phyloP scores from a whole-genome alignment of 1,140 invertebrate species.

The Spodoptera litura region DNA sequence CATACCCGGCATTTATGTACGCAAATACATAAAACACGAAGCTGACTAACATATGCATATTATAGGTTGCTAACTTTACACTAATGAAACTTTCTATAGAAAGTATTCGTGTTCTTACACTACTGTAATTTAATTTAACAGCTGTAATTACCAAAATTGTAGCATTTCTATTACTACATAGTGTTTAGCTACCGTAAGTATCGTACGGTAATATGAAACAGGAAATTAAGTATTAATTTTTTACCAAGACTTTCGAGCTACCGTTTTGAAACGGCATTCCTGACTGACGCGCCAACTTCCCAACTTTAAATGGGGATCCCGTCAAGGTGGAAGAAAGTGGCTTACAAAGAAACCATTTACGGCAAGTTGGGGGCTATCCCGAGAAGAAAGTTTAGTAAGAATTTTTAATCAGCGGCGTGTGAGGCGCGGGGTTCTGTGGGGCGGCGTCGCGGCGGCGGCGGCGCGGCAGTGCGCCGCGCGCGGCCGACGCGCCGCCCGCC shows the following conservation, averaged over 20 bases:
- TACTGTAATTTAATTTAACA: constrained; percentile 45
- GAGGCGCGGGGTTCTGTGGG: constrained; percentile 66
- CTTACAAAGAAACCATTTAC: constrained; percentile 64
- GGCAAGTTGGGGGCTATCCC: constrained; percentile 66
- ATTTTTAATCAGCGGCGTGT: constrained; percentile 74
- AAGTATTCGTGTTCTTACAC: constrained; percentile 45
- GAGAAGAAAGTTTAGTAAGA: constrained; percentile 73
- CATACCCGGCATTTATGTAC: constrained; percentile 42
- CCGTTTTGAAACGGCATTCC: constrained; percentile 31
- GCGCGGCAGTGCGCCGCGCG: constrained; percentile 76
- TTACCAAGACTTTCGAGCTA: neutral
- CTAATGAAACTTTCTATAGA: constrained; percentile 47
- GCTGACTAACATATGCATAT: constrained; percentile 42
- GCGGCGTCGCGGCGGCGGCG: constrained; percentile 72
- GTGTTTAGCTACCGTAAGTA: constrained; percentile 37
- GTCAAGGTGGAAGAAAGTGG: constrained; percentile 48
- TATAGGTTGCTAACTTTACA: constrained; percentile 37
- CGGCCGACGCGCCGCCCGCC: constrained; percentile 76
- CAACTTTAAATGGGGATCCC: constrained; percentile 37
- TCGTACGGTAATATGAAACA: constrained; percentile 11
- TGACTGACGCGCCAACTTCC: constrained; percentile 28
- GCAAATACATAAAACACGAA: constrained; percentile 43
- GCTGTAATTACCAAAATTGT: constrained; percentile 46
- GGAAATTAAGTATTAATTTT: constrained; percentile 28
- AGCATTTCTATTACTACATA: constrained; percentile 41